Conservation (phyloP, 2,113 vertebrate species). For the Nesogale talazaci region DNA sequence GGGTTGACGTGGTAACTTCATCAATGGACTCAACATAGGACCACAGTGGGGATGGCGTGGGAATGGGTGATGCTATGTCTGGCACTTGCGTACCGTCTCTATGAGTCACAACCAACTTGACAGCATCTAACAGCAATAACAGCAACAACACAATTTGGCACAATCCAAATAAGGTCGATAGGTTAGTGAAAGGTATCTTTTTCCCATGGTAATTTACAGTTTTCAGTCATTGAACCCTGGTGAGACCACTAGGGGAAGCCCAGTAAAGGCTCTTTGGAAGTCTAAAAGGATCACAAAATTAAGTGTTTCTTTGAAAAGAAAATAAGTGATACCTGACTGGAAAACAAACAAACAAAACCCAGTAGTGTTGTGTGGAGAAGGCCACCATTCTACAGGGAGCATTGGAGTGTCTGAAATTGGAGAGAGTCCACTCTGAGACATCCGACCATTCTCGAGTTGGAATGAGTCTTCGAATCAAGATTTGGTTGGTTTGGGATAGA, state of each 20-base stretch:
- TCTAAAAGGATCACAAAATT: not conserved
- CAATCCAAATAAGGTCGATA: not conserved
- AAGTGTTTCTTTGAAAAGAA: not conserved
- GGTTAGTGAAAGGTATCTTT: not conserved
- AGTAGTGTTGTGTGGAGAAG: fast-evolving
- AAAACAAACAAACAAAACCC: not conserved
- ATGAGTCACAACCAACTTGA: too few species aligned
- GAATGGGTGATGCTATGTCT: too few species aligned
- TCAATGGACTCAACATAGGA: too few species aligned
- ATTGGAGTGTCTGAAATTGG: not conserved
- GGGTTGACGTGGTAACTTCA: too few species aligned
- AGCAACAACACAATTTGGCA: not conserved
- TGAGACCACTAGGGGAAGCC: not conserved
- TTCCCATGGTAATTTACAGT: not conserved
- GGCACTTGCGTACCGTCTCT: too few species aligned
- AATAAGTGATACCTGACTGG: not conserved
- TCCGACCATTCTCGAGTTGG: not conserved
- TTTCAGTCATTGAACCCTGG: not conserved
- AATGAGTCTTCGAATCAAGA: not conserved
- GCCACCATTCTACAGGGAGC: not conserved
- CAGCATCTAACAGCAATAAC: too few species aligned
- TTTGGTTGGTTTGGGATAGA: not conserved
- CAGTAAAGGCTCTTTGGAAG: not conserved
- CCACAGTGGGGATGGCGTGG: too few species aligned
- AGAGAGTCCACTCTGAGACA: too few species aligned